Conservation (phyloP, 2,113 vertebrate genomes). For the Vimba vimba region DNA sequence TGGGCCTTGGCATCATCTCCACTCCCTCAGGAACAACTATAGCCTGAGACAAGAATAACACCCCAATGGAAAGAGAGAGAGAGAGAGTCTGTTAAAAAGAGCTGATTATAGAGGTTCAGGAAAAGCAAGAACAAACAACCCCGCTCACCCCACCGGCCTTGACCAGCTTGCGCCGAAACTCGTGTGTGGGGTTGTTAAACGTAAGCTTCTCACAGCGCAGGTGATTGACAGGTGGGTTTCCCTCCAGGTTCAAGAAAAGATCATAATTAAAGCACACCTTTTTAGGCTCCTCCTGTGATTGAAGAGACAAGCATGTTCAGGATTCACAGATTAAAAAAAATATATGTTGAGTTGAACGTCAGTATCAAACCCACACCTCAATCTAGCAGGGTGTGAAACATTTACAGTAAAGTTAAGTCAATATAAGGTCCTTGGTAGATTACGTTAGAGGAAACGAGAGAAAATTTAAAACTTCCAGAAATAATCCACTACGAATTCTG, state of each 20-base stretch:
- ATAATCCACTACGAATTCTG: neutral
- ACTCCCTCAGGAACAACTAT: conserved; percentile 96
- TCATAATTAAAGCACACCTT: conserved; percentile 96
- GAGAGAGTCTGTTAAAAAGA: neutral
- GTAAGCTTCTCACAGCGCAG: conserved; percentile 97
- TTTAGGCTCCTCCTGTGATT: conserved; percentile 89
- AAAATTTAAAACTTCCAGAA: neutral
- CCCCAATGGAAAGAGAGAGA: neutral
- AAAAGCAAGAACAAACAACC: neutral
- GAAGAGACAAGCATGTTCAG: neutral
- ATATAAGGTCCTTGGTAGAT: neutral
- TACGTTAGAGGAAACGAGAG: neutral
- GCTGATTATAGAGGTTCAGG: neutral
- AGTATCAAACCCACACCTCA: neutral
- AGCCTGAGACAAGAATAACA: conserved; percentile 74
- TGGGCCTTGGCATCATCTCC: conserved; percentile 90
- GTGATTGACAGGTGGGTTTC: conserved; percentile 96
- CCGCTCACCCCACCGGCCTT: conserved; percentile 90
- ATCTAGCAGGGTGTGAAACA: conserved; percentile 1
- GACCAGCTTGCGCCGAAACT: conserved; percentile 93
- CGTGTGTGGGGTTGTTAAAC: conserved; percentile 97
- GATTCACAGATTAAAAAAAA: neutral
- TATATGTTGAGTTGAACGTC: neutral
- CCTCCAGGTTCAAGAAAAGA: conserved; percentile 96
- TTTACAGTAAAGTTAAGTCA: neutral